Base-by-base conservation (phyloP, 2,113 vertebrate species). In the Manacus vitellinus region DNA sequence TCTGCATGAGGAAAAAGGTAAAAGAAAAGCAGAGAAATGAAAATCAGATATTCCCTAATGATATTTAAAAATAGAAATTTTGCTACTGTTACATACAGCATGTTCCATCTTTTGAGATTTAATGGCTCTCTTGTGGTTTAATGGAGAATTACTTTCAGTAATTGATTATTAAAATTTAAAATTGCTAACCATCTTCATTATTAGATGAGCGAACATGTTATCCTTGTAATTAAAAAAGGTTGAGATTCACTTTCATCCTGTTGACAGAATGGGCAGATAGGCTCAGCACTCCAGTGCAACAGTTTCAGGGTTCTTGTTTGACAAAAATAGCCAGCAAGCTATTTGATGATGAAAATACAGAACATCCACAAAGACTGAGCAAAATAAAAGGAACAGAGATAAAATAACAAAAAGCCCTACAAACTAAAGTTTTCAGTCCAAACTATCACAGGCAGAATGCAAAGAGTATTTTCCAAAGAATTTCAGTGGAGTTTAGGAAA, bases 81-180 rank as follows among this genome's bases (percentile, higher is more conserved):
- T 98, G 97, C 98, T 98, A 98, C 98, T 98, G 98, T 98, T 98
- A 97, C 98, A 98, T 98, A 97, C 97, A 97, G 97, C 97, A 97
- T 98, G 98, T 98, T 98, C 98, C 97, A 98, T 99, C 99, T 99
- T 99, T 99, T 99, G 99, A 99, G 99, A 99, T 98, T 99, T 99
- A 99, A 99, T 99, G 98, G 98, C 98, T 99, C 99, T 99, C 98
- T 98, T 98, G 98, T 98, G 99, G 99, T 99, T 99, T 99, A 99
- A 98, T 98, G 97, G 99, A 99, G 99, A 99, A 99, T 99, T 99
- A 99, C 98, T 98, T 98, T 98, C 98, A 98, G 99, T 99, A 99
- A 99, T 99, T 99, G 99, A 99, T 99, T 99, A 99, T 99, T 99
- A 99, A 99, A 99, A 99, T 98, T 99, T 98, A 98, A 99, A 99